A percentile compares a stretch with the other conserved stretches of the same genome.
phyloP scores from a whole-genome alignment of 2,797 vertebrate species.

The Neopelma chrysocephalum region DNA sequence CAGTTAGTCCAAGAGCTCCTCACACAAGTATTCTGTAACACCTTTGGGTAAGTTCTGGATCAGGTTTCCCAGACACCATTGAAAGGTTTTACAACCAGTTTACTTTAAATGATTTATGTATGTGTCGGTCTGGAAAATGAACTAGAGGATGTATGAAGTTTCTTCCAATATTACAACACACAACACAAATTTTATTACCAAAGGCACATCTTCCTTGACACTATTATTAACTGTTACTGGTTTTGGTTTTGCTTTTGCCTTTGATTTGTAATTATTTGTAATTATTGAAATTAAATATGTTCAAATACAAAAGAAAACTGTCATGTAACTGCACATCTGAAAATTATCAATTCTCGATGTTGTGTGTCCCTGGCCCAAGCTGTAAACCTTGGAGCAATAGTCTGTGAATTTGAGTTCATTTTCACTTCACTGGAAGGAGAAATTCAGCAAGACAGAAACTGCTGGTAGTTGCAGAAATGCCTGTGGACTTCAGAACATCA shows the following conservation, averaged over 20 bases:
- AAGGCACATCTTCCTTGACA: neutral
- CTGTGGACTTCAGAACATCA: neutral
- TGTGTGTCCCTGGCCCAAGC: neutral
- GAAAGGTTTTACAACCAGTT: neutral
- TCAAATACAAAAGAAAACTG: neutral
- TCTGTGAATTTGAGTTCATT: neutral
- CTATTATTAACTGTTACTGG: neutral
- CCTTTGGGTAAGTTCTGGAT: fast-evolving
- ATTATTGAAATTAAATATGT: neutral
- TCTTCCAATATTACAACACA: neutral
- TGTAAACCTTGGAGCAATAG: neutral
- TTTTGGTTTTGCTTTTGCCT: neutral
- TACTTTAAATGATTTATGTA: neutral
- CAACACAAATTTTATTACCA: neutral
- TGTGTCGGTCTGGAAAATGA: neutral
- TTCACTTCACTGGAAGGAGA: neutral
- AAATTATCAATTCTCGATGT: neutral
- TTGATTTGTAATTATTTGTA: neutral
- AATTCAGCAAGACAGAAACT: neutral
- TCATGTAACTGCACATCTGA: neutral
- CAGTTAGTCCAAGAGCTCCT: neutral
- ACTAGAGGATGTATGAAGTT: neutral
- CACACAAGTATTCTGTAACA: neutral
- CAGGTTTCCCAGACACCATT: neutral
- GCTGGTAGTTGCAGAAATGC: neutral